Conservation (phyloP, 2,888 invertebrate genomes). For the Arenicola marina region DNA sequence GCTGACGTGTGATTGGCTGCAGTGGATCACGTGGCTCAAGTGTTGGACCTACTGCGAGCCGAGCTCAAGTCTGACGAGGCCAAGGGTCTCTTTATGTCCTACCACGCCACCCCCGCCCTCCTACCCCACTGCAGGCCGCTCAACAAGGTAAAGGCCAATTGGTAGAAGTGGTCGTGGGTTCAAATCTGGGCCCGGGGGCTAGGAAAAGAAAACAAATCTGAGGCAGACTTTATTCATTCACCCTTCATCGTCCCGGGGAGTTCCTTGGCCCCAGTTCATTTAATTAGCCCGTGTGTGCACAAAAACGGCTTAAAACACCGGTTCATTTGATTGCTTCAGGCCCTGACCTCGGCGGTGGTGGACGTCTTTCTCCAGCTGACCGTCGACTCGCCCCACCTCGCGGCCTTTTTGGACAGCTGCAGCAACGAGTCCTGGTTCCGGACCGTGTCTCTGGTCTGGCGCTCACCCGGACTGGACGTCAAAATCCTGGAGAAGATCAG, state of each 20-base stretch:
- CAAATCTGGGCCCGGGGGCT: too few species aligned
- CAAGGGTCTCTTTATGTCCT: conserved; percentile 56
- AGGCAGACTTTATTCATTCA: too few species aligned
- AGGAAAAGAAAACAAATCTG: too few species aligned
- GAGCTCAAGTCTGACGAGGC: conserved; percentile 53
- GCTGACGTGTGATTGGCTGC: too few species aligned
- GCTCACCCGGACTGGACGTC: conserved; percentile 48
- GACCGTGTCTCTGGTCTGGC: conserved; percentile 50
- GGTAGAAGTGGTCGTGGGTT: too few species aligned
- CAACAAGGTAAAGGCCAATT: conserved; percentile 57
- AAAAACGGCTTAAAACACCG: too few species aligned
- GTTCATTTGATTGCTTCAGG: conserved; percentile 45
- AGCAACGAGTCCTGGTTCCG: conserved; percentile 57
- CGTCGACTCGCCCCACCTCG: conserved; percentile 51
- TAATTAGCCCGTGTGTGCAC: too few species aligned
- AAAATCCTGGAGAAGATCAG: conserved; percentile 55
- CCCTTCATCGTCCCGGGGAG: too few species aligned
- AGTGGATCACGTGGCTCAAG: conserved; percentile 56
- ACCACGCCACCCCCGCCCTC: conserved; percentile 55
- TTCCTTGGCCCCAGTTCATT: too few species aligned
- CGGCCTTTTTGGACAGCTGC: conserved; percentile 53
- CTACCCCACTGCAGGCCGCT: conserved; percentile 51
- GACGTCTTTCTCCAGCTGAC: conserved; percentile 56
- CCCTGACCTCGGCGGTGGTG: conserved; percentile 48
- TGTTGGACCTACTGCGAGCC: conserved; percentile 52